Evolutionary conservation across 2,797 vertebrate species (phyloP).

Genomic region (Miichthys miiuy): DNA sequence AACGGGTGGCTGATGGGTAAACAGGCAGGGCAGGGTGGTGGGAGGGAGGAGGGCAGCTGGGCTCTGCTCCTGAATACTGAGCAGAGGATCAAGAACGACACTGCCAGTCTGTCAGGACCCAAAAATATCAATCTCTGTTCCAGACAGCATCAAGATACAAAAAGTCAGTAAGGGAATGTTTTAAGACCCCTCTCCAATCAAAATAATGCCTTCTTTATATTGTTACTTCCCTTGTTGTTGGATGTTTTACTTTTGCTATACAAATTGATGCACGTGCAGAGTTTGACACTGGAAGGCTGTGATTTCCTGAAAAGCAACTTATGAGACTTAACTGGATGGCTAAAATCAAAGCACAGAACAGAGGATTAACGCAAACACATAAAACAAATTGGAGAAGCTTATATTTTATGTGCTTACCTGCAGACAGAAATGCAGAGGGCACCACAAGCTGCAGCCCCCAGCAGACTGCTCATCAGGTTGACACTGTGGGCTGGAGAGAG

Average conservation of each 20-base stretch:
- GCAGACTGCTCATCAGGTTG: constrained; percentile 90
- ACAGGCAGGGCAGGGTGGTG: constrained; percentile 75
- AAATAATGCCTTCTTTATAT: constrained; percentile 13
- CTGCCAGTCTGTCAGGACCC: constrained; percentile 70
- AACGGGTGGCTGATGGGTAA: constrained; percentile 82
- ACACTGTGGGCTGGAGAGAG: constrained; percentile 90
- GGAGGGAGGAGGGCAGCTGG: constrained; percentile 65
- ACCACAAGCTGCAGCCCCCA: constrained; percentile 91
- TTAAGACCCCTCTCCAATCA: constrained; percentile 26
- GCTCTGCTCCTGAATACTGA: constrained; percentile 83
- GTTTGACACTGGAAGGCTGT: constrained; percentile 21
- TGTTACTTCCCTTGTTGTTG: constrained; percentile 6
- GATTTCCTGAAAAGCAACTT: not conserved
- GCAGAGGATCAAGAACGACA: constrained; percentile 78
- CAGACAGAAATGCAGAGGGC: constrained; percentile 92
- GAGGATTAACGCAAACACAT: constrained; percentile 8
- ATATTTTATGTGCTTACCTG: constrained; percentile 86
- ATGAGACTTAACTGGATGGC: not conserved
- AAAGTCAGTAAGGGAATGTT: constrained; percentile 58
- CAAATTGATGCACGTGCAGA: constrained; percentile 3
- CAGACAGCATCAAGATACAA: constrained; percentile 65
- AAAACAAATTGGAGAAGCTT: not conserved
- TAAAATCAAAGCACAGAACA: constrained; percentile 10
- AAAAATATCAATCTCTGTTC: constrained; percentile 64
- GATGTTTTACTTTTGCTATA: constrained; percentile 16